Conservation (phyloP, 2,797 vertebrate genomes). For the Siniperca obscura region DNA sequence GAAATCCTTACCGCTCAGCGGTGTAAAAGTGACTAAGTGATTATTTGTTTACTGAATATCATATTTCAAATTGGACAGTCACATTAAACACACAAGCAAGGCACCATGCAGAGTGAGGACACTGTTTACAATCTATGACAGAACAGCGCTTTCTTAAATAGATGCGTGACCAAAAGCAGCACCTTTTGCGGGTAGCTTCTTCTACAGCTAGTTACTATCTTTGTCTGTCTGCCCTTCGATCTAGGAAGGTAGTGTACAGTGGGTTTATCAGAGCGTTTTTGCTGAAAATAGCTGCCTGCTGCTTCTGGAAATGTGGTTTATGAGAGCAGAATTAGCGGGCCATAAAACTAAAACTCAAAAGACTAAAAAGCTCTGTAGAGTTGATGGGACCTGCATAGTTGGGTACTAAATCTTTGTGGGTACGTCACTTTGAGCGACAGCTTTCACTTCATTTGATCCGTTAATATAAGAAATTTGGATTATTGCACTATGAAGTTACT, state of each 20-base stretch:
- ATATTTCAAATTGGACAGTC: neutral
- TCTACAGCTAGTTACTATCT: neutral
- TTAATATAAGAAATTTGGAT: neutral
- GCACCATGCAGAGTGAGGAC: neutral
- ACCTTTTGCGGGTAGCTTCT: too few relatives aligned
- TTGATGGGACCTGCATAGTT: neutral
- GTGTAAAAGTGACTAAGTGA: neutral
- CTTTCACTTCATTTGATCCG: too few relatives aligned
- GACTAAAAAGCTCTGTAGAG: too few relatives aligned
- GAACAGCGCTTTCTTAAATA: neutral
- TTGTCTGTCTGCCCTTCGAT: neutral
- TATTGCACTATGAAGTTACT: neutral
- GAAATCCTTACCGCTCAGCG: neutral
- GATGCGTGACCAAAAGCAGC: neutral
- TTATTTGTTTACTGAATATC: constrained; percentile 5
- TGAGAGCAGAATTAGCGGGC: neutral
- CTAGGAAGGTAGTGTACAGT: neutral
- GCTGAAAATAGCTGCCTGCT: neutral
- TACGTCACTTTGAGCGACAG: neutral
- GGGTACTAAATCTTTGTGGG: neutral
- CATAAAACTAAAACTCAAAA: neutral
- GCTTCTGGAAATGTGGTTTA: neutral
- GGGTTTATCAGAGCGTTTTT: neutral
- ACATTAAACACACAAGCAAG: neutral
- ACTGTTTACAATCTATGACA: neutral